phyloP scores from a whole-genome alignment of 1,140 invertebrate species.

The Onthophagus taurus region DNA sequence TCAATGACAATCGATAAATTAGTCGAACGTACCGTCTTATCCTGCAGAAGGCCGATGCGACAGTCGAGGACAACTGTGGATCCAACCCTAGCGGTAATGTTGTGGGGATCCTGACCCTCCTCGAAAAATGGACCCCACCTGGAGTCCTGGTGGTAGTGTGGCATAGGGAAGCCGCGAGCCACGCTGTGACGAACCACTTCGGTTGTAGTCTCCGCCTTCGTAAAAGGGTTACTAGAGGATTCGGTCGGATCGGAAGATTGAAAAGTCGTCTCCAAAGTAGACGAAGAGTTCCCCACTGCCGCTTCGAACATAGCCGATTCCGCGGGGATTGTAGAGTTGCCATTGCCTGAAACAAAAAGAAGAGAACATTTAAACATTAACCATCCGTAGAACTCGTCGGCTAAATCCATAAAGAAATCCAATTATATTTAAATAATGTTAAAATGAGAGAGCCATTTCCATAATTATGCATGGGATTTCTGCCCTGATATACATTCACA shows the following conservation, averaged over 20 bases:
- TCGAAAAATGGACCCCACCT: conserved; percentile 72
- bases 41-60: conserved; percentile 69
- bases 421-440: too few species aligned
- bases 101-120: conserved; percentile 48
- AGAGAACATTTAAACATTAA: too few species aligned
- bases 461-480: too few species aligned
- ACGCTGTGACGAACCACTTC: conserved; percentile 20
- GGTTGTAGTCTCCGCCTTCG: conserved; percentile 5
- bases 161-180: conserved; percentile 20
- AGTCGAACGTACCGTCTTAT: conserved; percentile 66
- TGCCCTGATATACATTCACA: too few species aligned
- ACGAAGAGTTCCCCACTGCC: too few species aligned
- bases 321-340: background rate
- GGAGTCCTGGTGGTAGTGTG: conserved; percentile 43
- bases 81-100: conserved; percentile 71
- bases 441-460: too few species aligned
- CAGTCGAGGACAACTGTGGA: conserved; percentile 72
- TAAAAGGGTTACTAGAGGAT: too few species aligned
- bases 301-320: conserved; percentile 1
- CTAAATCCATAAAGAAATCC: too few species aligned
- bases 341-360: conserved; percentile 6
- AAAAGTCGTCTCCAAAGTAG: too few species aligned
- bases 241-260: too few species aligned
- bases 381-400: too few species aligned
- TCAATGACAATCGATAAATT: conserved; percentile 13